Percentiles rank a stretch among this genome's conserved stretches.
phyloP scores from a whole-genome alignment of 2,113 vertebrate genomes.

The Callopanchax toddi region DNA sequence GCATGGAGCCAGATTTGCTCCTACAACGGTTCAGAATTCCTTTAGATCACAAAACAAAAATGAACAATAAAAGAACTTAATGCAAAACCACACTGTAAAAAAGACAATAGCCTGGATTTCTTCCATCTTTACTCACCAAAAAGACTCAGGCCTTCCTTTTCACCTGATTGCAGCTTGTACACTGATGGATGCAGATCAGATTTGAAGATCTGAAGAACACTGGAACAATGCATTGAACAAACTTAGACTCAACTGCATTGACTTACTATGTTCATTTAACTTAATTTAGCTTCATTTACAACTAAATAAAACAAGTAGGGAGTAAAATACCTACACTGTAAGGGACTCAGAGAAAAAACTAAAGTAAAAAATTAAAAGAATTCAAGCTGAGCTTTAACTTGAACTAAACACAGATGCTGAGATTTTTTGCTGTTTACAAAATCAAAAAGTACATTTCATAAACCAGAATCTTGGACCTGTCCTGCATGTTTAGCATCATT shows the following conservation, averaged over 20 bases:
- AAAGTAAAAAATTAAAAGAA: too few relatives aligned
- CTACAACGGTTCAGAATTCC: slow-evolving; percentile 79
- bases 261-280: not conserved
- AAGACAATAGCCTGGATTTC: not conserved
- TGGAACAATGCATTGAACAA: slow-evolving; percentile 51
- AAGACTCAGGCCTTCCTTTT: slow-evolving; percentile 96
- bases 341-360: too few relatives aligned
- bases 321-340: too few relatives aligned
- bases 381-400: too few relatives aligned
- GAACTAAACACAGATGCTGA: too few relatives aligned
- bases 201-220: slow-evolving; percentile 97
- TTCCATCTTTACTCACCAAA: slow-evolving; percentile 78
- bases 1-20: slow-evolving; percentile 78
- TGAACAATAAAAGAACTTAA: too few relatives aligned
- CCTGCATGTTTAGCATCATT: too few relatives aligned
- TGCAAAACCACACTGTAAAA: not conserved
- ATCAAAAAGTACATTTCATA: too few relatives aligned
- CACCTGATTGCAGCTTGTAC: slow-evolving; percentile 90
- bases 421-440: too few relatives aligned
- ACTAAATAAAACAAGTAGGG: too few relatives aligned
- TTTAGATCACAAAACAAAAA: slow-evolving; percentile 14
- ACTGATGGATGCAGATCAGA: slow-evolving; percentile 94
- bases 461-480: too few relatives aligned
- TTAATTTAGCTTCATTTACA: not conserved
- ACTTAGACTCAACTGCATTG: not conserved